phyloP scores from a whole-genome alignment of 2,113 vertebrate genomes.

The Phoxinus phoxinus region DNA sequence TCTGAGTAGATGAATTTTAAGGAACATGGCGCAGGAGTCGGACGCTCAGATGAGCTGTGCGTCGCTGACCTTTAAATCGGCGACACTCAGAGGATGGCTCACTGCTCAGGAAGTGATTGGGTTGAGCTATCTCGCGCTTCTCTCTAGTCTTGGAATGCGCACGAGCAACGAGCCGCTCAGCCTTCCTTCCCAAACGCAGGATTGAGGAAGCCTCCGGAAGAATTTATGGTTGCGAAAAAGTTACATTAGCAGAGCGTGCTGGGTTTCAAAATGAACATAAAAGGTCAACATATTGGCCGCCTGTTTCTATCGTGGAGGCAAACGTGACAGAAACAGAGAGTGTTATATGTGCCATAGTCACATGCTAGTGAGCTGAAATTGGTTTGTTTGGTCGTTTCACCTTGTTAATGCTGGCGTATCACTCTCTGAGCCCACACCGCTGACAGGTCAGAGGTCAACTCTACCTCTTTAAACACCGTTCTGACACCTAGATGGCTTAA shows the following conservation, averaged over 20 bases:
- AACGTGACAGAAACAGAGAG: not conserved
- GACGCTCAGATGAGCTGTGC: constrained; percentile 65
- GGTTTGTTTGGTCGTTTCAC: constrained; percentile 9
- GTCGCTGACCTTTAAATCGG: constrained; percentile 76
- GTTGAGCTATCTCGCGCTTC: constrained; percentile 52
- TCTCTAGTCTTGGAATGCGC: constrained; percentile 54
- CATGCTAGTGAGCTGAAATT: constrained; percentile 18
- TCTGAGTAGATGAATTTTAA: constrained; percentile 69
- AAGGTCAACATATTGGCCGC: constrained; percentile 43
- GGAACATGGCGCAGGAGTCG: constrained; percentile 61
- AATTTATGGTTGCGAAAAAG: constrained; percentile 35
- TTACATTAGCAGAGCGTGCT: constrained; percentile 35
- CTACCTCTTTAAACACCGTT: constrained; percentile 25
- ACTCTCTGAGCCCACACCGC: constrained; percentile 26
- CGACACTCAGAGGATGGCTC: constrained; percentile 69
- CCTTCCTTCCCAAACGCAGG: not conserved
- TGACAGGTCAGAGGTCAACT: constrained; percentile 40
- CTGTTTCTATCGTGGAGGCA: not conserved
- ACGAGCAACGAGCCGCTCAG: constrained; percentile 36
- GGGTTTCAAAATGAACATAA: constrained; percentile 26
- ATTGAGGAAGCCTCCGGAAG: not conserved
- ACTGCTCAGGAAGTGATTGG: constrained; percentile 64
- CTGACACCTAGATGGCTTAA: constrained; percentile 24
- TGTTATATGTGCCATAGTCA: not conserved
- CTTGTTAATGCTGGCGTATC: constrained; percentile 41